Evolutionary conservation across 2,797 vertebrate genomes (phyloP).

Genomic region (Danio choprae): DNA sequence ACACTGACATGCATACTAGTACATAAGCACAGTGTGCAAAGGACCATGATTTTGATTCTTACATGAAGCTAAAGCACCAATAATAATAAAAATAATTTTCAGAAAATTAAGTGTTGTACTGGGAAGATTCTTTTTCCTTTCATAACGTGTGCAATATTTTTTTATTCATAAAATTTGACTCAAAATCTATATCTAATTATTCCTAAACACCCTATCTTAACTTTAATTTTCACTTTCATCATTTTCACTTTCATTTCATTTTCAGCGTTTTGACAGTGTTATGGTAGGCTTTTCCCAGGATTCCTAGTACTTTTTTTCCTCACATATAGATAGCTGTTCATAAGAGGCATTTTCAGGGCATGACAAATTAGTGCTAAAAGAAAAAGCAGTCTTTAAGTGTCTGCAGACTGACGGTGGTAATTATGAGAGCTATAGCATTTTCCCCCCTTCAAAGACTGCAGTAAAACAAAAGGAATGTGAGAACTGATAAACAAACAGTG

Average conservation of each 20-base stretch:
- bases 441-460: slow-evolving; percentile 11
- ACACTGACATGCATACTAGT: slow-evolving; percentile 48
- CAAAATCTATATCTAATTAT: not conserved
- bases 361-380: slow-evolving; percentile 15
- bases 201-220: not conserved
- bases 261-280: slow-evolving; percentile 27
- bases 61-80: slow-evolving; percentile 15
- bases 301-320: not conserved
- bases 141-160: not conserved
- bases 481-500: slow-evolving; percentile 10
- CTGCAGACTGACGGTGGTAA: slow-evolving; percentile 22
- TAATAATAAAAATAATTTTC: not conserved
- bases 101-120: slow-evolving; percentile 9
- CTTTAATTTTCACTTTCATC: slow-evolving; percentile 22
- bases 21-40: slow-evolving; percentile 31
- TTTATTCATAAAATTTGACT: slow-evolving; percentile 5
- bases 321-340: not conserved
- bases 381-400: slow-evolving; percentile 6
- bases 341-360: slow-evolving; percentile 5
- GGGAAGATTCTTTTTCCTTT: not conserved
- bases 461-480: slow-evolving; percentile 9
- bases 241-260: too few relatives aligned
- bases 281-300: not conserved
- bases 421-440: slow-evolving; percentile 22
- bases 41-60: slow-evolving; percentile 6